Percentiles rank a stretch among this genome's conserved stretches.
phyloP scores from a whole-genome alignment of 2,113 vertebrate genomes.

The Syngnathoides biaculeatus region DNA sequence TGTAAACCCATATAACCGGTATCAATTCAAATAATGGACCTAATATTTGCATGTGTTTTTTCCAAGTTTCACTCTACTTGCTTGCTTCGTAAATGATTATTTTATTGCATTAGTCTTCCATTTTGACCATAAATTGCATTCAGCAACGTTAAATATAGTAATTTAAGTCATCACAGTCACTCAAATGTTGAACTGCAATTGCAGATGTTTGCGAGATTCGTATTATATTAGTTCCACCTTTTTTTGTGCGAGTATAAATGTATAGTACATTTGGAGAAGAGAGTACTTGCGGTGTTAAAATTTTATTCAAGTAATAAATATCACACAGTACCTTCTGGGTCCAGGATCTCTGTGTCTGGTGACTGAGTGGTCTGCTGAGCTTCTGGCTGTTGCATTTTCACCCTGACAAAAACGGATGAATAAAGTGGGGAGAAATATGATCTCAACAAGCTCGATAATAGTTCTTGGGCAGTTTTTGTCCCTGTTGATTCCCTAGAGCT shows the following conservation, averaged over 20 bases:
- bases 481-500: constrained; percentile 22
- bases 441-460: neutral
- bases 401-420: neutral
- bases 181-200: neutral
- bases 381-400: constrained; percentile 65
- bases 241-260: neutral
- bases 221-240: too few species aligned
- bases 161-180: neutral
- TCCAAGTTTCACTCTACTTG: too few species aligned
- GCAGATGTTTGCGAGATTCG: neutral
- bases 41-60: neutral
- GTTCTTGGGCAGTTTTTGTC: neutral
- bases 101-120: too few species aligned
- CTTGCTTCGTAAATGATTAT: too few species aligned
- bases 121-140: neutral
- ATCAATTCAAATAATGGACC: neutral
- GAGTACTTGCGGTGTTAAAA: neutral
- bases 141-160: too few species aligned
- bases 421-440: constrained; percentile 5
- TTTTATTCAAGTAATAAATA: neutral
- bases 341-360: constrained; percentile 30
- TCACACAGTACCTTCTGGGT: constrained; percentile 53
- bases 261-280: neutral
- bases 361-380: constrained; percentile 35
- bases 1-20: neutral